phyloP scores from a whole-genome alignment of 2,888 invertebrate species.

The Mythimna vitellina region DNA sequence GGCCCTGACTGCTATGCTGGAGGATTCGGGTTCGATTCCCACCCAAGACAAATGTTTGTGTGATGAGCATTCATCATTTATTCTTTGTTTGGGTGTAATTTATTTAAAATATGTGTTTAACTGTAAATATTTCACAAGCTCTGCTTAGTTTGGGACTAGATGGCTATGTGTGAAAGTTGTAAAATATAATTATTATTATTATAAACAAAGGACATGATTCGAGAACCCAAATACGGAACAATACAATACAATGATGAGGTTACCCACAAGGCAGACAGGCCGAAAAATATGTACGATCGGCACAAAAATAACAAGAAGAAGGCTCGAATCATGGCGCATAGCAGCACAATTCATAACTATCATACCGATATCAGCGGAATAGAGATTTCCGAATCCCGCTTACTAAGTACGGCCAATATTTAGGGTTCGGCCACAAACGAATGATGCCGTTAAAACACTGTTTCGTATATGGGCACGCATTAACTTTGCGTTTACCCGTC shows the following conservation, averaged over 20 bases:
- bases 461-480: constrained; percentile 66
- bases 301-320: constrained; percentile 38
- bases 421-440: constrained; percentile 53
- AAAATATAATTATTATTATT: no score
- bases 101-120: no score
- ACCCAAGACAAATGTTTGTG: no score
- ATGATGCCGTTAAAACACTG: constrained; percentile 66
- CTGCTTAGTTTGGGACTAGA: no score
- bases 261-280: background rate
- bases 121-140: no score
- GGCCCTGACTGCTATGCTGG: no score
- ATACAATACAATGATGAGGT: constrained; percentile 6
- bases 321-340: constrained; percentile 5
- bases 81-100: no score
- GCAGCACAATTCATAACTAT: constrained; percentile 40
- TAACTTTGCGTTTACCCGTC: constrained; percentile 69
- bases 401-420: constrained; percentile 56
- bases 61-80: no score
- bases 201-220: no score
- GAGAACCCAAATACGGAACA: background rate
- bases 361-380: constrained; percentile 33
- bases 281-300: constrained; percentile 16
- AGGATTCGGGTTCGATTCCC: no score
- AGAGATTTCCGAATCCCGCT: constrained; percentile 44
- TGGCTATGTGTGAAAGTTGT: no score